Conservation (phyloP, 2,113 vertebrate genomes). For the Brachypodius melanocephalos region DNA sequence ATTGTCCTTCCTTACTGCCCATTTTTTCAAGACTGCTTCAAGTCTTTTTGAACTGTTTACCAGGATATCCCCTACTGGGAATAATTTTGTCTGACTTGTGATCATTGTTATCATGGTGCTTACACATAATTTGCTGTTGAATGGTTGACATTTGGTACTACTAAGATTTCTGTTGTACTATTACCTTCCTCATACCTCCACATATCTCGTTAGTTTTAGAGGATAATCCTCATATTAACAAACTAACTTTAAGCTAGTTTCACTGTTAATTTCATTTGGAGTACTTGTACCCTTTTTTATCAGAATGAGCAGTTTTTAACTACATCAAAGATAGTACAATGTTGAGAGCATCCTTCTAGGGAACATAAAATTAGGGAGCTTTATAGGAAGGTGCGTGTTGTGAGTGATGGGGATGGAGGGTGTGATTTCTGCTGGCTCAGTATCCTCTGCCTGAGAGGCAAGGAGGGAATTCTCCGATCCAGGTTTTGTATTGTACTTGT, state of each 20-base stretch:
- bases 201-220: neutral
- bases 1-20: neutral
- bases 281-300: neutral
- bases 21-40: neutral
- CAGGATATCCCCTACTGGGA: neutral
- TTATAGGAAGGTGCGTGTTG: neutral
- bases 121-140: neutral
- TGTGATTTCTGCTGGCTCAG: neutral
- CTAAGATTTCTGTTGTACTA: neutral
- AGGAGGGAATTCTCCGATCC: neutral
- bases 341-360: neutral
- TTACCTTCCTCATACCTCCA: neutral
- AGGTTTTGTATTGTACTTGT: neutral
- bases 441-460: rapidly evolving
- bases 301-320: neutral
- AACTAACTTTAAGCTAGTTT: neutral
- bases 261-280: neutral
- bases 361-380: neutral
- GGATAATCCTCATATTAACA: neutral
- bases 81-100: neutral
- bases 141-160: neutral
- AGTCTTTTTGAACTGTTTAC: neutral
- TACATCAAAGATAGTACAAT: neutral
- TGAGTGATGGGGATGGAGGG: neutral
- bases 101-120: neutral